Evolutionary conservation across 1,140 invertebrate genomes (phyloP).

Genomic region (Contarinia nasturtii): DNA sequence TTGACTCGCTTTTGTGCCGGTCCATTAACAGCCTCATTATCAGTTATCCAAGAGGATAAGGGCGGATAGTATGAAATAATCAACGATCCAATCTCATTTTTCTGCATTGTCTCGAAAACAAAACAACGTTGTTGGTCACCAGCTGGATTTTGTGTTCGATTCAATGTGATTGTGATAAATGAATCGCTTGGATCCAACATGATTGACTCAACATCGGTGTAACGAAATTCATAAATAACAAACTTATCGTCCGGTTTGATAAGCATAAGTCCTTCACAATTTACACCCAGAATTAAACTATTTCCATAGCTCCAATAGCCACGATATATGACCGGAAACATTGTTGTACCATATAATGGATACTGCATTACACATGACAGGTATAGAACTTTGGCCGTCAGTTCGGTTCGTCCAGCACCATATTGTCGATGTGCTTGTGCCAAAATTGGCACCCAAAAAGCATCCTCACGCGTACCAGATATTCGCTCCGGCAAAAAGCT

Average conservation of each 20-base stretch:
- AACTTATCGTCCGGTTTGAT: constrained; percentile 81
- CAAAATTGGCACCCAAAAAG: constrained; percentile 72
- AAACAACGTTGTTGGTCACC: constrained; percentile 25
- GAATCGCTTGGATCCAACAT: constrained; percentile 80
- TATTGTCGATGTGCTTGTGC: constrained; percentile 77
- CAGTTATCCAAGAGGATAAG: constrained; percentile 68
- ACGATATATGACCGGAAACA: constrained; percentile 80
- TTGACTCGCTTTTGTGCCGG: constrained; percentile 29
- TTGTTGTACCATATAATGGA: constrained; percentile 82
- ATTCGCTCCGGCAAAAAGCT: constrained; percentile 64
- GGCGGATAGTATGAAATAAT: constrained; percentile 80
- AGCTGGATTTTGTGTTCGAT: constrained; percentile 13
- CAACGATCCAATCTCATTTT: constrained; percentile 77
- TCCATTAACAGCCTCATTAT: constrained; percentile 38
- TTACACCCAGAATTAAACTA: constrained; percentile 52
- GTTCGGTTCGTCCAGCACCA: constrained; percentile 71
- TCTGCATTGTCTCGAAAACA: constrained; percentile 79
- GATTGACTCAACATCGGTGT: constrained; percentile 75
- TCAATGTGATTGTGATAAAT: constrained; percentile 68
- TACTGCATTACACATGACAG: constrained; percentile 95
- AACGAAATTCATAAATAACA: constrained; percentile 73
- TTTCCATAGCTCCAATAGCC: constrained; percentile 78
- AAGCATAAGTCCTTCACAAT: constrained; percentile 72
- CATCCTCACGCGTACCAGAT: constrained; percentile 45
- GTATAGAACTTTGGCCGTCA: constrained; percentile 86